Percentiles rank a stretch among this genome's conserved stretches.
These are phyloP conservation scores for Notiomystis cincta DNA, from an alignment of 2,113 vertebrate genomes.

Conservation along the genomic window DNA sequence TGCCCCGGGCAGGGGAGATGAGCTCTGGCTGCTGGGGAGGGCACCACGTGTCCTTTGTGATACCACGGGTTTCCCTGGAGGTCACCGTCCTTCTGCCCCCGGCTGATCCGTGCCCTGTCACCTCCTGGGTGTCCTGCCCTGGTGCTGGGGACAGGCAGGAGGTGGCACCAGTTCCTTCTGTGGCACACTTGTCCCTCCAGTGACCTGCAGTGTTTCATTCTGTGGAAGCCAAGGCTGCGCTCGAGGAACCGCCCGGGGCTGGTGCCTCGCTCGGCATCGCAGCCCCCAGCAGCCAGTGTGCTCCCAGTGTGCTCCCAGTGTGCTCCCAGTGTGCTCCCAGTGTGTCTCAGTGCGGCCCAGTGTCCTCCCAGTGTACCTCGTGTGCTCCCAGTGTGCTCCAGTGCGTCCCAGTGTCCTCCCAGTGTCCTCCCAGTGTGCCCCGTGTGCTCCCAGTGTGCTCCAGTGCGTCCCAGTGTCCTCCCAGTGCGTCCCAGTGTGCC, in stretches of 20 bases:
- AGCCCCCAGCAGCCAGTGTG: neutral
- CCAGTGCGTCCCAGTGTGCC: fast-evolving
- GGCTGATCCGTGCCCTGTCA: neutral
- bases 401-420: neutral
- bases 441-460: fast-evolving
- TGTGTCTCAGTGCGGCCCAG: too few species aligned
- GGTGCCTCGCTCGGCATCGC: neutral
- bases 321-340: neutral
- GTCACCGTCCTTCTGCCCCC: neutral
- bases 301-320: neutral
- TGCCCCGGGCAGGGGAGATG: neutral
- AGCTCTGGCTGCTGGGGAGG: neutral
- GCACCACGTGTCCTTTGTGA: fast-evolving
- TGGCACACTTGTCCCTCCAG: neutral
- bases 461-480: too few species aligned
- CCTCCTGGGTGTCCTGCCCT: neutral
- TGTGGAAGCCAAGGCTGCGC: neutral
- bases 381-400: fast-evolving
- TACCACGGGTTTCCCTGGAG: neutral
- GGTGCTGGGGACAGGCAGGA: neutral
- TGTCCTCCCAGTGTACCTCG: too few species aligned
- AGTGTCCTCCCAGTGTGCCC: fast-evolving
- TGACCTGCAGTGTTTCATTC: fast-evolving
- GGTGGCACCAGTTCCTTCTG: neutral
- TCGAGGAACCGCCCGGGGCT: neutral